These are phyloP conservation scores for Calcarius lapponicus DNA, from an alignment of 2,797 vertebrate genomes.

Conservation along the genomic window DNA sequence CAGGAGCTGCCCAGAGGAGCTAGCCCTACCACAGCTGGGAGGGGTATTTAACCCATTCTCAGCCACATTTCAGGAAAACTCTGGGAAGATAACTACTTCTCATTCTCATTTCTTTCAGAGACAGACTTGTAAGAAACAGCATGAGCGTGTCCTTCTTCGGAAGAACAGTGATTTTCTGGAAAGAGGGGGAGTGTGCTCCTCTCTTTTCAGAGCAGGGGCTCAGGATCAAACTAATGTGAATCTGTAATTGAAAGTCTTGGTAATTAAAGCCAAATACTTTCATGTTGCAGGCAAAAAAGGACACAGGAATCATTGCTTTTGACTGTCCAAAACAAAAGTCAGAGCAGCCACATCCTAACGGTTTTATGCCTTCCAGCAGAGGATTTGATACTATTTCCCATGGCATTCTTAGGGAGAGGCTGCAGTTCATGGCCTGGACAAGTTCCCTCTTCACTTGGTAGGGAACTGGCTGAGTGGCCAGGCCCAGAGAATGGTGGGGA, in stretches of 20 bases:
- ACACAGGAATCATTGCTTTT: neutral
- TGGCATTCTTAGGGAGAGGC: no score
- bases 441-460: neutral
- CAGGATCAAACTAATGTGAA: neutral
- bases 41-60: neutral
- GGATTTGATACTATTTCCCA: neutral
- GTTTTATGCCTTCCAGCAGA: neutral
- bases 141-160: neutral
- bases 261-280: neutral
- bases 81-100: neutral
- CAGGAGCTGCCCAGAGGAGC: neutral
- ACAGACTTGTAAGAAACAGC: neutral
- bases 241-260: neutral
- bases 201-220: neutral
- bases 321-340: neutral
- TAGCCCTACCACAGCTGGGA: rapidly evolving
- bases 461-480: neutral
- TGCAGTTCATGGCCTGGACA: neutral
- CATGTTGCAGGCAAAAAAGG: neutral
- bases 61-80: neutral
- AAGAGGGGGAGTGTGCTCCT: neutral
- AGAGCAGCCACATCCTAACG: neutral
- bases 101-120: neutral
- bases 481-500: neutral
- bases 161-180: neutral